Base-by-base conservation (phyloP, 2,113 vertebrate species). In the Xyliphius kryptos region DNA sequence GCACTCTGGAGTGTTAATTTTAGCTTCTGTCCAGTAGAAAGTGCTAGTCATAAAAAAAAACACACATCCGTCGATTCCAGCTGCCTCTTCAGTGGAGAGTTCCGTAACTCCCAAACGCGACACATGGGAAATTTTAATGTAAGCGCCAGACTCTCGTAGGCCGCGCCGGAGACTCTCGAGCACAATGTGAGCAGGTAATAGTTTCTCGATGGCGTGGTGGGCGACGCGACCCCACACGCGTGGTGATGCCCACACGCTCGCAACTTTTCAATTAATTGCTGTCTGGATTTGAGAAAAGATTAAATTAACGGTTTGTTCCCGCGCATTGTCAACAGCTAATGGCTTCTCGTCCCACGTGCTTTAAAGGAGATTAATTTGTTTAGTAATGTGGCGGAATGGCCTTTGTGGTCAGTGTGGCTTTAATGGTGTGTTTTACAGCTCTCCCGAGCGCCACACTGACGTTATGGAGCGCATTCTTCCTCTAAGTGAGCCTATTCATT, bases 401-500 rank as follows among this genome's bases (percentile, higher is more conserved):
- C 54, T 57, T 40, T 51, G 56, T 73, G 56, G 56, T 73, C 55
- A 65, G 61, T 37, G 66, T 68, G 61, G 43, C 66, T 52, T 50
- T 73, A 68, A 51, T 76, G 44, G 37, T 61, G 63, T 71, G 68
- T 66, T 76, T 68, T 62, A 71, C 56, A 65, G 54, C 32, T 20
- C 64, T 70, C 64, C 11, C 44, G 61, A 63, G 43, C 37, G 56
- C 40, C 47, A 57, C 43, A 40, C 17, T 21, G 53, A 61, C 66
- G 70, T 59, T 55, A 53, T 49, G 56, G 61, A 66, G 69, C 32
- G n/a, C 38, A 37, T 63, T 57, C 52, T n/a, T 59, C 41, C 22
- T 70, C 56, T 62, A 70, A 76, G 66, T 15, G 54, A 52, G 57
- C 26, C 68, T 64, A 68, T 65, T 73, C 49, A 66, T 76, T 71